A percentile compares a stretch with the other conserved stretches of the same genome.
Conservation (phyloP, 1,140 invertebrate genomes). For the Battus philenor region DNA sequence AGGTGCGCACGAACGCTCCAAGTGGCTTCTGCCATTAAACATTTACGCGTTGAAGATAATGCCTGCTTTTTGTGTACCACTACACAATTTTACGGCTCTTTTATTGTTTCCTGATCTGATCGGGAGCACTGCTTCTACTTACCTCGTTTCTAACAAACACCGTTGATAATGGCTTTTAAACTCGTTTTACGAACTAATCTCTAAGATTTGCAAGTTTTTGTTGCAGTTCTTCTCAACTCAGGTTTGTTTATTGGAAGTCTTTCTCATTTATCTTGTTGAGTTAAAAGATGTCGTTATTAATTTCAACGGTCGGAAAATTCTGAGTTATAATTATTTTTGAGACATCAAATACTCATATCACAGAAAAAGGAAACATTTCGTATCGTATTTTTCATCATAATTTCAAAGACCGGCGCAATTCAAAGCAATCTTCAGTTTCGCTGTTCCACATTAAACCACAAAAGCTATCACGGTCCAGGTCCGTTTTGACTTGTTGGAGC, state of each 20-base stretch:
- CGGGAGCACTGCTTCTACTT: constrained; percentile 35
- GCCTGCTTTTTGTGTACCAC: constrained; percentile 58
- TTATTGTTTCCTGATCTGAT: constrained; percentile 62
- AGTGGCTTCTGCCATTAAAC: constrained; percentile 60
- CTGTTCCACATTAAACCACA: constrained; percentile 12
- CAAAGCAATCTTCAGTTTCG: constrained; percentile 16
- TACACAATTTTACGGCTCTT: constrained; percentile 55
- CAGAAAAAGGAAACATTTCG: constrained; percentile 10
- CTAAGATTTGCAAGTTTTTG: constrained; percentile 8
- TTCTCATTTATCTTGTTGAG: no score
- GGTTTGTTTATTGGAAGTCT: no score
- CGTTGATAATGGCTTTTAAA: constrained; percentile 40
- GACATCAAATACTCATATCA: constrained; percentile 14
- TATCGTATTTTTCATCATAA: constrained; percentile 17
- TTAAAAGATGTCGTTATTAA: no score
- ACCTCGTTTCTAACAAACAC: constrained; percentile 56
- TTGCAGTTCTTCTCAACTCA: constrained; percentile 8
- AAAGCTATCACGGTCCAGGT: constrained; percentile 22
- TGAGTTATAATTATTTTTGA: constrained; percentile 8
- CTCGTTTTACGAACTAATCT: constrained; percentile 36
- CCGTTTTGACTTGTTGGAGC: constrained; percentile 32
- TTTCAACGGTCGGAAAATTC: no score
- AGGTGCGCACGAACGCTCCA: constrained; percentile 41
- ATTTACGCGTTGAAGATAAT: constrained; percentile 64
- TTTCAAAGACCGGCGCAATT: constrained; percentile 16